These are phyloP conservation scores for Ictidomys tridecemlineatus DNA, from an alignment of 2,113 vertebrate genomes.

Conservation along the genomic window DNA sequence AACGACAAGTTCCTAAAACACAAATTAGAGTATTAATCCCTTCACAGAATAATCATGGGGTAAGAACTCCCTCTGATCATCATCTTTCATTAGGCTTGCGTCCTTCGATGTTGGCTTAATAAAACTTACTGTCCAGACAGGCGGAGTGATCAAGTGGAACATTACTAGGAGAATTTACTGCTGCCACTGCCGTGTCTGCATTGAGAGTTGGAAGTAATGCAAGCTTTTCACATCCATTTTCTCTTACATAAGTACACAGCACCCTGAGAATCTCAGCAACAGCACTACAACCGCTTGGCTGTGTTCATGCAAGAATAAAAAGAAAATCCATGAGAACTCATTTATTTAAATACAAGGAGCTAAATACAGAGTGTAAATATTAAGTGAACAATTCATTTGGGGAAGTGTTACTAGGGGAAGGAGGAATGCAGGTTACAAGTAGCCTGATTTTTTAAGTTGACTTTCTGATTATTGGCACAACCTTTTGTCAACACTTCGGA, in stretches of 20 bases:
- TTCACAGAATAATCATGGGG: not conserved
- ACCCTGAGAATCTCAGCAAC: not conserved
- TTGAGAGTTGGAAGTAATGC: not conserved
- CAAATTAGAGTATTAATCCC: conserved; percentile 61
- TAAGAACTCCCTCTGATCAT: conserved; percentile 47
- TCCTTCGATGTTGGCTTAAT: conserved; percentile 15
- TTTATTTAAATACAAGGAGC: conserved; percentile 26
- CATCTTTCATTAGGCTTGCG: conserved; percentile 2
- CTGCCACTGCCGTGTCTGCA: not conserved
- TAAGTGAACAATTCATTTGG: not conserved
- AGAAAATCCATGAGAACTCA: not conserved
- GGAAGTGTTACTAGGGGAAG: not conserved
- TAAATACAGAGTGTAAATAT: not conserved
- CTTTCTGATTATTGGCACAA: not conserved
- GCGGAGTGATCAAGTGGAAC: not conserved
- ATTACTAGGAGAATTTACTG: not conserved
- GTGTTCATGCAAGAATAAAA: not conserved
- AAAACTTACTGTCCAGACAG: conserved; percentile 19
- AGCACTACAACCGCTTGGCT: not conserved
- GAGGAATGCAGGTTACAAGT: not conserved
- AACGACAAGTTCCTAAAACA: conserved; percentile 64
- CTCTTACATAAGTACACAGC: not conserved
- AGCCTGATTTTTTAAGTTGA: not conserved
- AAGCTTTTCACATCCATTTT: not conserved
- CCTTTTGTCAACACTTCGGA: not conserved